Conservation (phyloP, 2,888 invertebrate genomes). For the Keiferia lycopersicella region DNA sequence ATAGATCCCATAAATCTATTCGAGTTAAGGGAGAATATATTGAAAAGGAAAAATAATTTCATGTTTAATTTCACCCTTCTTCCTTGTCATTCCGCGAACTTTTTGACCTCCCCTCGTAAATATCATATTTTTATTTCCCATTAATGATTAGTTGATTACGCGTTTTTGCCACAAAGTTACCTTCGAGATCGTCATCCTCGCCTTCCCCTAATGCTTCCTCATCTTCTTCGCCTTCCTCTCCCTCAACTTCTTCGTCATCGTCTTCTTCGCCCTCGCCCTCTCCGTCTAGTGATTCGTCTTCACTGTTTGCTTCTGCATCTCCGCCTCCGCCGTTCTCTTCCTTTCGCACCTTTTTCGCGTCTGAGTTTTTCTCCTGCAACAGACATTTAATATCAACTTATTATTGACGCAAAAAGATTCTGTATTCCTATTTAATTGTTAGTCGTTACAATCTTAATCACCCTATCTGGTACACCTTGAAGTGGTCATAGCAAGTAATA, state of each 20-base stretch:
- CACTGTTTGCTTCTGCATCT: constrained; percentile 81
- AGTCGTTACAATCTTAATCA: constrained; percentile 22
- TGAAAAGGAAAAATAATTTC: too few species aligned
- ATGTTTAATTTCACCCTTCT: too few species aligned
- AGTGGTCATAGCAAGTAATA: constrained; percentile 54
- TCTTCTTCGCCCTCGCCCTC: constrained; percentile 82
- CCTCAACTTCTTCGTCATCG: constrained; percentile 83
- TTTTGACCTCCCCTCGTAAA: too few species aligned
- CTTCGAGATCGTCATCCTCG: constrained; percentile 85
- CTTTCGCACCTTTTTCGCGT: constrained; percentile 90
- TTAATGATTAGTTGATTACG: not conserved
- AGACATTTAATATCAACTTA: constrained; percentile 33
- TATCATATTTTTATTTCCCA: too few species aligned
- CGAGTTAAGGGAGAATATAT: too few species aligned
- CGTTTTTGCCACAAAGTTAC: constrained; percentile 46
- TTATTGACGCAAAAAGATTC: constrained; percentile 17
- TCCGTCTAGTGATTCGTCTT: constrained; percentile 85
- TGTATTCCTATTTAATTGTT: not conserved
- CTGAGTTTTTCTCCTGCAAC: constrained; percentile 85
- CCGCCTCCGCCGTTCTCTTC: constrained; percentile 88
- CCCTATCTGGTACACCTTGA: constrained; percentile 39
- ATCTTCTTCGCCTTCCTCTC: constrained; percentile 83
- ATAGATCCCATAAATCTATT: too few species aligned
- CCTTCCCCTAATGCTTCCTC: constrained; percentile 83
- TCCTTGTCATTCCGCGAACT: too few species aligned